A percentile compares a stretch with the other conserved stretches of the same genome.
Conservation (phyloP, 64 coral and sea anemone species). For the Exaiptasia diaphana region DNA sequence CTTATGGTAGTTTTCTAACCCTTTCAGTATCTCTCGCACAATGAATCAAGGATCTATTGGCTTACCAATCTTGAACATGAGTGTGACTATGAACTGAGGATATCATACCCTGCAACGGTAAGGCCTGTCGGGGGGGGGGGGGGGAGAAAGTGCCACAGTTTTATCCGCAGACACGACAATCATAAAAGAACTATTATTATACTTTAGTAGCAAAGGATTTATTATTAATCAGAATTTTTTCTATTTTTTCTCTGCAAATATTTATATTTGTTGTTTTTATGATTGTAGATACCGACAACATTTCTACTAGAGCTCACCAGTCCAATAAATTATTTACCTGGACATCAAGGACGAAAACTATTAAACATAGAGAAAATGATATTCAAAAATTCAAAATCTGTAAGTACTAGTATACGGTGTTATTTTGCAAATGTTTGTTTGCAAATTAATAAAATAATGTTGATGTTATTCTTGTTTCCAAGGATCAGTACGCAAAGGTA, state of each 20-base stretch:
- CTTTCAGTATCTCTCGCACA: too few relatives aligned
- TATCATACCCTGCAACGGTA: constrained; percentile 71
- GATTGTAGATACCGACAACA: constrained; percentile 16
- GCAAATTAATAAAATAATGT: too few relatives aligned
- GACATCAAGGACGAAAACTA: constrained; percentile 7
- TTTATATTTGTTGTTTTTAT: neutral
- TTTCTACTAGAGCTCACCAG: constrained; percentile 14
- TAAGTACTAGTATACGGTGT: neutral
- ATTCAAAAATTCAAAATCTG: constrained; percentile 7
- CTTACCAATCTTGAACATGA: constrained; percentile 15
- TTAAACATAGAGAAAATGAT: constrained; percentile 43
- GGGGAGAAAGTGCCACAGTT: too few relatives aligned
- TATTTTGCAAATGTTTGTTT: too few relatives aligned
- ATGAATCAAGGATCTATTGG: constrained; percentile 26
- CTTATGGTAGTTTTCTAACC: too few relatives aligned
- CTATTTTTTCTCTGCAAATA: neutral
- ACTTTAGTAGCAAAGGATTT: too few relatives aligned
- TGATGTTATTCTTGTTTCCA: neutral
- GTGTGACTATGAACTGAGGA: constrained; percentile 52
- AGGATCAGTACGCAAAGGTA: constrained; percentile 58
- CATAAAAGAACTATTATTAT: too few relatives aligned
- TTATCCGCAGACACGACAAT: too few relatives aligned
- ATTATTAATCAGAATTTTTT: too few relatives aligned
- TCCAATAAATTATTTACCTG: neutral
- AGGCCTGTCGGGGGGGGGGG: too few relatives aligned